These are phyloP conservation scores for Furnarius figulus DNA, from an alignment of 2,113 vertebrate species.

Conservation along the genomic window DNA sequence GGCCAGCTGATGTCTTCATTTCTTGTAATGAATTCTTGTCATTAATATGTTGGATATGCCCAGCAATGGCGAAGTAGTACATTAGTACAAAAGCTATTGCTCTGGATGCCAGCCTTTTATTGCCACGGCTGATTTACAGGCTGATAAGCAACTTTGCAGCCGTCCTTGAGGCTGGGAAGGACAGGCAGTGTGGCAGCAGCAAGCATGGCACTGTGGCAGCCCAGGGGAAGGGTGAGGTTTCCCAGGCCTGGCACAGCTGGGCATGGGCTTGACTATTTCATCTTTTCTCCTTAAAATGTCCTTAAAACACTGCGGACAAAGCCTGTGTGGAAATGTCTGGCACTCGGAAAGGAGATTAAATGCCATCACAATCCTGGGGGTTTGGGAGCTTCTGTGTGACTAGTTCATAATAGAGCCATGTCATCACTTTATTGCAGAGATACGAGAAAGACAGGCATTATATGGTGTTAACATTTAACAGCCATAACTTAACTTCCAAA, in stretches of 20 bases:
- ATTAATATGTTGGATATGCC: constrained; percentile 71
- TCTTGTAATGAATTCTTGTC: constrained; percentile 72
- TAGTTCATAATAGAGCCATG: background rate
- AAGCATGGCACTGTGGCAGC: background rate
- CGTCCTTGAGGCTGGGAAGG: constrained; percentile 69
- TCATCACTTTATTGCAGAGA: constrained; percentile 33
- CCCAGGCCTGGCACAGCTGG: background rate
- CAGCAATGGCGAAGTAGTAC: constrained; percentile 65
- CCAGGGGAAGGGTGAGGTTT: background rate
- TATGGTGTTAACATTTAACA: constrained; percentile 44
- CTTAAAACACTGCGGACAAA: background rate
- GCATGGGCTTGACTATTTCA: background rate
- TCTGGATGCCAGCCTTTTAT: constrained; percentile 65
- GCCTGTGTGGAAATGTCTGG: background rate
- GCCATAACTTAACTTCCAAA: constrained; percentile 38
- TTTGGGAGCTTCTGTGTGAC: constrained; percentile 6
- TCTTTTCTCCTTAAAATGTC: background rate
- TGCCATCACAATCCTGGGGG: background rate
- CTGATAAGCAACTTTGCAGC: constrained; percentile 46
- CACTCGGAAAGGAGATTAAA: constrained; percentile 14
- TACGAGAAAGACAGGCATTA: background rate
- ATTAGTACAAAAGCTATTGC: constrained; percentile 65
- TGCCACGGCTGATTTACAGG: constrained; percentile 69
- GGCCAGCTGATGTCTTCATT: constrained; percentile 54
- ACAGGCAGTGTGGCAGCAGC: background rate